These are phyloP conservation scores for Eumaeus atala DNA, from an alignment of 1,140 invertebrate genomes.

Conservation along the genomic window DNA sequence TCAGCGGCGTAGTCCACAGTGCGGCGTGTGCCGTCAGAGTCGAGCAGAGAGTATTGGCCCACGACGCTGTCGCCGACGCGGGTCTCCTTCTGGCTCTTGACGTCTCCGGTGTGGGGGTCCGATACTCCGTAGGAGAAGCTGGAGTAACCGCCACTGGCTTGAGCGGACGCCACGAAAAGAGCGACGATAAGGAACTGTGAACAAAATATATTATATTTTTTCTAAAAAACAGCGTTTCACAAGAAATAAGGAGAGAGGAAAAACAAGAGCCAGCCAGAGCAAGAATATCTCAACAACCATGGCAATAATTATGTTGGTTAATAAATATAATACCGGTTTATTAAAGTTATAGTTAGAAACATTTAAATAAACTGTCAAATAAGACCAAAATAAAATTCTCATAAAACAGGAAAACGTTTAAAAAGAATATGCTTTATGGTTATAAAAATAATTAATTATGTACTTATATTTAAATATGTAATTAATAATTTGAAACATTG, in stretches of 20 bases:
- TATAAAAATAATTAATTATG: no score
- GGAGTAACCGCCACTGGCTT: slow-evolving; percentile 20
- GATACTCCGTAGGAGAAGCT: slow-evolving; percentile 40
- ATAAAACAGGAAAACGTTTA: no score
- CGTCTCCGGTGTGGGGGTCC: slow-evolving; percentile 71
- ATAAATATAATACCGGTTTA: no score
- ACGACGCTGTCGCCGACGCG: slow-evolving; percentile 74
- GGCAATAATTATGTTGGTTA: no score
- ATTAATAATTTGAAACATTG: not conserved
- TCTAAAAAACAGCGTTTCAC: not conserved
- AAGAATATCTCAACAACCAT: no score
- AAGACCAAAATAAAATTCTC: no score
- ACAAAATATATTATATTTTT: not conserved
- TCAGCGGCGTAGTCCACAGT: slow-evolving; percentile 68
- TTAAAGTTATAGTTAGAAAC: no score
- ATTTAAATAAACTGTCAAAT: no score
- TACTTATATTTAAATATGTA: no score
- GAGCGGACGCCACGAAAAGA: slow-evolving; percentile 25
- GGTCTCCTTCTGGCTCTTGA: slow-evolving; percentile 69
- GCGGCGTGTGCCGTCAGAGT: slow-evolving; percentile 66
- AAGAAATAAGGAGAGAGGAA: not conserved
- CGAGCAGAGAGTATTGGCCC: slow-evolving; percentile 67
- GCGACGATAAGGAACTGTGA: slow-evolving; percentile 27
- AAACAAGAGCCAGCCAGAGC: no score
- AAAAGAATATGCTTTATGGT: no score